Evolutionary conservation across 2,888 invertebrate genomes (phyloP), one percentile per base, ranked within the genome.

Genomic region (Loripinus fragilis): DNA sequence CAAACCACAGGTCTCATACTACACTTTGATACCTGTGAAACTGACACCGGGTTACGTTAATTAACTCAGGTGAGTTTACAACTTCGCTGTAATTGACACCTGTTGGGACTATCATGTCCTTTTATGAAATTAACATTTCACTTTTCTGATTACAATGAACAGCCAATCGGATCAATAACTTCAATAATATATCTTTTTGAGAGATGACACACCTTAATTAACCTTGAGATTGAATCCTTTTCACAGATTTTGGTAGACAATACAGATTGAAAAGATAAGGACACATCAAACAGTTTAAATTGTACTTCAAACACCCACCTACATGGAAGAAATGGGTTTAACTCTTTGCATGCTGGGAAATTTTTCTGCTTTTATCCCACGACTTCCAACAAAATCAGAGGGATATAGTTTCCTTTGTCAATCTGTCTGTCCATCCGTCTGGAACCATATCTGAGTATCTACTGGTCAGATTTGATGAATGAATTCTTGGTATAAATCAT

Each of bases 61-160:
- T 60, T 60, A 60, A 60, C 60, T 60, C 60, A 33, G 60, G 60
- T 60, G 60, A 60, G 60, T 60, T 60, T 60, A 60, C 60, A 60
- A 33, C 33, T 60, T 33, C 5, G 20, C 3, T 60, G 60, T 60
- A 60, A 60, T 33, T 60, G 60, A 60, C 60, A 60, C 60, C 60
- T 60, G 60, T 60, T 33, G 30, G 3, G 25, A 33, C 33, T 60
- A 60, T 60, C 60, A 33, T 33, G 60, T 60, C 60, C 33, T 60
- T 60, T 60, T 60, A 33, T 33, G 33, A 60, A 60, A 33, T 60
- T 33, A 33, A 17, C 60, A n/a, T 33, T 60, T 33, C 20, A 17
- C 33, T 60, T 60, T 60, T 33, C 48, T 12, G 60, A 60, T 60
- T 28, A 60, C 33, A 60, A 60, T 28, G 52, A 23, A 60, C 10